Evolutionary conservation across 2,888 invertebrate genomes (phyloP), one percentile per base, ranked within the genome.

Genomic region (Trachelus tabidus): DNA sequence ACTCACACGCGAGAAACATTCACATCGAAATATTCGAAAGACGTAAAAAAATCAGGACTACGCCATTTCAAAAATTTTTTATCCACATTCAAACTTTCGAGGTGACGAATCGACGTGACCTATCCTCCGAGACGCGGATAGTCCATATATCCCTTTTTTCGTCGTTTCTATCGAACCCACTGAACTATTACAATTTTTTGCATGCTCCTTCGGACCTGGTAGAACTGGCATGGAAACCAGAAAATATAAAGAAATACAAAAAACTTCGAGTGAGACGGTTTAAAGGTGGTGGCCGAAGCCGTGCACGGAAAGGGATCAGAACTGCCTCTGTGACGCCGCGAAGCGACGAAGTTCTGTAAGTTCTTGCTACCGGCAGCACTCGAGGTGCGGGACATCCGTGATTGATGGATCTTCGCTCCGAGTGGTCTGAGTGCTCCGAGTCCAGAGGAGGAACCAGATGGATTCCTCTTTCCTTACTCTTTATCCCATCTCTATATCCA

Each of bases 371-470:
- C 84, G 31, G 31, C 83, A 82, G 83, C 83, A 84, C 85, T 83
- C 81, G 83, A 87, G 84, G 86, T 83, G 85, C 86, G 85, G 85
- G 87, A 88, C 89, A 86, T 81, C 80, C 83, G 88, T 90, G 90
- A 90, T 90, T 90, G 90, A 90, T 90, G 89, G 89, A 89, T 89
- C 87, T 87, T 85, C 88, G 85, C 87, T 88, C 87, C 87, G 86
- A 87, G 88, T 85, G 87, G 86, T 88, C 88, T 83, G 79, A 83
- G 78, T 75, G 77, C 78, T 76, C 73, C 73, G 71, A 71, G 31
- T 31, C 31, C 31, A 6, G 31, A 71, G 71, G 9, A 33, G 71
- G 71, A 56, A 56, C 56, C 56, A 68, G 40, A 75, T 75, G 76
- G 68, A 80, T 79, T 81, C 82, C 73, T 77, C 79, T 74, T 79